Evolutionary conservation across 2,888 invertebrate species (phyloP).

Genomic region (Quadroppia sp.): DNA sequence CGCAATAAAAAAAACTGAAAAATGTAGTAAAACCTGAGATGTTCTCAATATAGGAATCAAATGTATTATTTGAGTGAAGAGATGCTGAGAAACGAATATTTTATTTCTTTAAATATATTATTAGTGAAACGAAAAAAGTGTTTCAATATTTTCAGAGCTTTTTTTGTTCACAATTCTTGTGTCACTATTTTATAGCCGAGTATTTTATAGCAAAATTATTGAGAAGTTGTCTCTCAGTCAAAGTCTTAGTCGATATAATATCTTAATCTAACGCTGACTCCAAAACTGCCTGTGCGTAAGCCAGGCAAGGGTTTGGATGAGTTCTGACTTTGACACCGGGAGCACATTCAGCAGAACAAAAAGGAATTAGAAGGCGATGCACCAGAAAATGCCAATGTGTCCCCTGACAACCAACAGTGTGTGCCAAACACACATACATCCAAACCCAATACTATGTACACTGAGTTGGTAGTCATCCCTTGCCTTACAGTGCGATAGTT

Average conservation of each 20-base stretch:
- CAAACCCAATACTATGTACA: not conserved
- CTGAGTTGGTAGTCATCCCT: not conserved
- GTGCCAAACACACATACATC: not conserved
- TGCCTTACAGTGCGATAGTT: constrained; percentile 1
- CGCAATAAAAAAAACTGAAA: constrained; percentile 22
- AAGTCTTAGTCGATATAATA: constrained; percentile 20
- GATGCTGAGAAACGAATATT: constrained; percentile 11
- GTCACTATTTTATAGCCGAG: not conserved
- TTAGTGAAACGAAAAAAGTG: too few species aligned
- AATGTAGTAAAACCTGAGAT: constrained; percentile 1
- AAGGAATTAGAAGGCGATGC: constrained; percentile 32
- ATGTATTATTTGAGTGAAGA: not conserved
- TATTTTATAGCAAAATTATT: not conserved
- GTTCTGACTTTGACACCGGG: constrained; percentile 21
- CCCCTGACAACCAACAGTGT: constrained; percentile 25
- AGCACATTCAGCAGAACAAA: constrained; percentile 27
- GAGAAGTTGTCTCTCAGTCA: not conserved
- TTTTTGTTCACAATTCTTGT: not conserved
- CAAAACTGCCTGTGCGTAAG: not conserved
- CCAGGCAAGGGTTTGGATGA: constrained; percentile 31
- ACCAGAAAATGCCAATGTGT: constrained; percentile 34
- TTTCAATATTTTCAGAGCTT: not conserved
- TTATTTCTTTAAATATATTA: constrained; percentile 13
- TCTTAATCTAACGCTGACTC: constrained; percentile 33
- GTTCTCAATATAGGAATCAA: constrained; percentile 21